Evolutionary conservation across 2,113 vertebrate species (phyloP), one percentile per base, ranked within the genome.

Genomic region (Pteruthius melanotis): DNA sequence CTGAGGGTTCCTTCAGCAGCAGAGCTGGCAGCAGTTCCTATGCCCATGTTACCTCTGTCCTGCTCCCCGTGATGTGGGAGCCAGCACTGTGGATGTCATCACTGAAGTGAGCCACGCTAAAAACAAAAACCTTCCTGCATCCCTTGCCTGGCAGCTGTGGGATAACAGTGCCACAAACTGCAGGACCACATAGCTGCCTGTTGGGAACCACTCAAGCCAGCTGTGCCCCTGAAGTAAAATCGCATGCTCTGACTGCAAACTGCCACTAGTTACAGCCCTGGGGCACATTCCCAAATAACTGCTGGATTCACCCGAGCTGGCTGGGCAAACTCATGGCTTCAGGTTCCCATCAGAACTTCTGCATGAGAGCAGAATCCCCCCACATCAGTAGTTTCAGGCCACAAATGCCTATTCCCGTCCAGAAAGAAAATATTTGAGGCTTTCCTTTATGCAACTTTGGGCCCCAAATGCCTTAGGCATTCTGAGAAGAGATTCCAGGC

Each of bases 41-140:
- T 1, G 1, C 15, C 35, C 24, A 17, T 21, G 19, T 50, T 44
- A 54, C 45, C 35, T 33, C 1, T 1, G 1, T 45, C 68, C 61
- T 0, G 2, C 35, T 75, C 40, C 47, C 4, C 1, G 7, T 0
- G 0, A 44, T 28, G 31, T 2, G 0, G 37, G 37, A 84, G 57
- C 57, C 40, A n/a, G 45, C 8, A 3, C 0, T 1, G 42, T 31
- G 40, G 68, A 23, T 2, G 1, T 40, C 57, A 30, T 44, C 3
- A 0, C 22, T 30, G 30, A 45, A 47, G 22, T 26, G 35, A 83
- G 54, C 15, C 37, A n/a, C 0, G 0, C 33, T 53, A 40, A 44
- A 63, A 82, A 14, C n/a, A 60, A 70, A 31, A 28, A 39, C 37
- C 21, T 53, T 64, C 40, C 49, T 35, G 2, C 4, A 0, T 60